These are phyloP conservation scores for Drosophila colorata DNA, from an alignment of 2,888 invertebrate species.

Conservation along the genomic window DNA sequence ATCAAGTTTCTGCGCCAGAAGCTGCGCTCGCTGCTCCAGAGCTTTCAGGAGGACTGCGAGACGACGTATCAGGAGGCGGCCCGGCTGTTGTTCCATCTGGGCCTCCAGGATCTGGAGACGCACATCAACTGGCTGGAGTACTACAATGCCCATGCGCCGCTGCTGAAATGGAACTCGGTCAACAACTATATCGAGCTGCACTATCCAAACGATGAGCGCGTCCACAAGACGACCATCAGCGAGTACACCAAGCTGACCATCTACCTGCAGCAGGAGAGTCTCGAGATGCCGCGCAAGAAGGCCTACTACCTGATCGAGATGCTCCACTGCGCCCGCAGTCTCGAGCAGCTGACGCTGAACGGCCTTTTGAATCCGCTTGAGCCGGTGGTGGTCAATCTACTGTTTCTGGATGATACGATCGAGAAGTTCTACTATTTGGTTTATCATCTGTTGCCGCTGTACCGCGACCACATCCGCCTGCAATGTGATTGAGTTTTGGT, in stretches of 20 bases:
- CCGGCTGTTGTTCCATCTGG: constrained; percentile 18
- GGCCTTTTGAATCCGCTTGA: background rate
- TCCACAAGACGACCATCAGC: constrained; percentile 6
- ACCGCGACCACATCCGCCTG: constrained; percentile 37
- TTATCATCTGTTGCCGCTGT: constrained; percentile 41
- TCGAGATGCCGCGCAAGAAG: constrained; percentile 35
- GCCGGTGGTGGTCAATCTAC: constrained; percentile 11
- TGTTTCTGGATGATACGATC: constrained; percentile 24
- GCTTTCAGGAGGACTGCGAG: constrained; percentile 41
- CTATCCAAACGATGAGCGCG: constrained; percentile 18
- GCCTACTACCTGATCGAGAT: constrained; percentile 39
- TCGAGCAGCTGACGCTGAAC: constrained; percentile 16
- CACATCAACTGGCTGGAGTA: constrained; percentile 39
- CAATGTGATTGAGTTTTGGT: constrained; percentile 2
- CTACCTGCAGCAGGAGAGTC: constrained; percentile 32
- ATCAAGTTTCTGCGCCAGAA: constrained; percentile 21
- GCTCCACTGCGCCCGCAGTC: constrained; percentile 27
- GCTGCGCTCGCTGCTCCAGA: constrained; percentile 16
- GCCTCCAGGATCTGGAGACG: constrained; percentile 19
- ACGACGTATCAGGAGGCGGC: constrained; percentile 25
- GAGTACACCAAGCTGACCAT: constrained; percentile 21
- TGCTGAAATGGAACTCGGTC: constrained; percentile 30
- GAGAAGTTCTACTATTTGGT: constrained; percentile 43
- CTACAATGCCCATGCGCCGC: constrained; percentile 36
- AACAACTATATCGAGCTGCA: constrained; percentile 35